These are phyloP conservation scores for Drosophila pseudoananassae DNA, from an alignment of 1,140 invertebrate genomes.

Conservation along the genomic window DNA sequence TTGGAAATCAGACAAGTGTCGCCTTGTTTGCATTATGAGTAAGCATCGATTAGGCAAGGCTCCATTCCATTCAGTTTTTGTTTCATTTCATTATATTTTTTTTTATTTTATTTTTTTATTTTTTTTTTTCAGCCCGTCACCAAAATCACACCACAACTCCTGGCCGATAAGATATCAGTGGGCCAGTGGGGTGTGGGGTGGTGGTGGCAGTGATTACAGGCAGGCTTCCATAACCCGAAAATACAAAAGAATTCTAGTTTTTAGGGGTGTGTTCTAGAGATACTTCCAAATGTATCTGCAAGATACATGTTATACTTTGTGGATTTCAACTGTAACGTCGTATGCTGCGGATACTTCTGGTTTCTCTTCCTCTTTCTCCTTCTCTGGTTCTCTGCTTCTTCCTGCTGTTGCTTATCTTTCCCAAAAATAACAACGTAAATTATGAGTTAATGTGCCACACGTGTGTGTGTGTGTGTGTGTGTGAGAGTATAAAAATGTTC, in stretches of 20 bases:
- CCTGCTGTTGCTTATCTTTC: slow-evolving; percentile 61
- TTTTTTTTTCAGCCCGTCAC: slow-evolving; percentile 13
- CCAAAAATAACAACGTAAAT: slow-evolving; percentile 81
- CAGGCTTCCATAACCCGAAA: not conserved
- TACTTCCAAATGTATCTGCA: not conserved
- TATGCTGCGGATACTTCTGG: slow-evolving; percentile 54
- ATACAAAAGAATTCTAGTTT: not conserved
- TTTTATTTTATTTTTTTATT: not conserved
- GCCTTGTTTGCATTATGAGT: slow-evolving; percentile 65
- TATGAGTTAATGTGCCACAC: slow-evolving; percentile 73
- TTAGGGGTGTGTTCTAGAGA: slow-evolving; percentile 2
- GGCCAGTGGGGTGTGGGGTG: slow-evolving; percentile 18
- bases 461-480: slow-evolving; percentile 32
- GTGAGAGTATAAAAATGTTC: slow-evolving; percentile 70
- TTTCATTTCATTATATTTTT: no score
- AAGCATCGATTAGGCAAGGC: slow-evolving; percentile 66
- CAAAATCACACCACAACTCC: slow-evolving; percentile 34
- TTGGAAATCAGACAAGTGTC: slow-evolving; percentile 78
- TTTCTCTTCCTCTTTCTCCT: slow-evolving; percentile 4
- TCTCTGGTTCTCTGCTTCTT: slow-evolving; percentile 13
- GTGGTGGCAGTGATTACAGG: slow-evolving; percentile 32
- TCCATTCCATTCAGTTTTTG: no score
- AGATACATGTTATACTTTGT: no score
- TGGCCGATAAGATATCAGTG: slow-evolving; percentile 33
- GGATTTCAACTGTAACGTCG: no score